A percentile compares a stretch with the other conserved stretches of the same genome.
Conservation (phyloP, 2,888 invertebrate genomes). For the Maniola hyperantus region DNA sequence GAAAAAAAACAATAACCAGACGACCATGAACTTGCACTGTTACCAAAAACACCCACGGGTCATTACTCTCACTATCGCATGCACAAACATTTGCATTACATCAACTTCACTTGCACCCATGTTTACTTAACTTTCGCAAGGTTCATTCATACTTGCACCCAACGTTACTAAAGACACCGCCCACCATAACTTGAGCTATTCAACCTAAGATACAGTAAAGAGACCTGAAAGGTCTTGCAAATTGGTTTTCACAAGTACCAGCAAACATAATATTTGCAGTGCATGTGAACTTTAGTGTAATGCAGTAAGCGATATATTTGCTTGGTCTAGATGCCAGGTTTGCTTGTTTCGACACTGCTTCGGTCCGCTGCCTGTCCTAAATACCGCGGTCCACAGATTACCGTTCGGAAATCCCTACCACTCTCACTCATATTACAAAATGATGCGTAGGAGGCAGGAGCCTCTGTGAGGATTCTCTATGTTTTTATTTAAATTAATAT, state of each 20-base stretch:
- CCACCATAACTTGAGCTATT: conserved; percentile 46
- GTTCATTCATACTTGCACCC: conserved; percentile 52
- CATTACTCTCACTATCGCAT: conserved; percentile 32
- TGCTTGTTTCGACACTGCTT: conserved; percentile 56
- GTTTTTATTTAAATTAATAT: conserved; percentile 1
- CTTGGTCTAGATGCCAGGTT: conserved; percentile 45
- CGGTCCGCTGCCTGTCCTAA: conserved; percentile 64
- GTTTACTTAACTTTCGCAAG: conserved; percentile 56
- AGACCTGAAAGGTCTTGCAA: conserved; percentile 34
- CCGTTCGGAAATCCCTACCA: conserved; percentile 54
- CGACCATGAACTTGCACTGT: conserved; percentile 19
- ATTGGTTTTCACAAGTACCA: conserved; percentile 27
- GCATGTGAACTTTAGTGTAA: conserved; percentile 40
- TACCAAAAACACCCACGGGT: conserved; percentile 10
- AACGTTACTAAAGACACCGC: conserved; percentile 47
- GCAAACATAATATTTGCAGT: conserved; percentile 41
- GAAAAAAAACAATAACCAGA: background rate
- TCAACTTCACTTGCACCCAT: conserved; percentile 41
- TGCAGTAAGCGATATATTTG: conserved; percentile 49
- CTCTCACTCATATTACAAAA: conserved; percentile 44
- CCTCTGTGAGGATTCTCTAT: background rate
- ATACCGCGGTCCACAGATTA: conserved; percentile 62
- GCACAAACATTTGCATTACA: conserved; percentile 48
- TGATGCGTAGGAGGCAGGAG: conserved; percentile 33
- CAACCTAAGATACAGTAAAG: conserved; percentile 13